A percentile compares a stretch with the other conserved stretches of the same genome.
Conservation (phyloP, 2,888 invertebrate genomes). For the Poecilus cupreus region DNA sequence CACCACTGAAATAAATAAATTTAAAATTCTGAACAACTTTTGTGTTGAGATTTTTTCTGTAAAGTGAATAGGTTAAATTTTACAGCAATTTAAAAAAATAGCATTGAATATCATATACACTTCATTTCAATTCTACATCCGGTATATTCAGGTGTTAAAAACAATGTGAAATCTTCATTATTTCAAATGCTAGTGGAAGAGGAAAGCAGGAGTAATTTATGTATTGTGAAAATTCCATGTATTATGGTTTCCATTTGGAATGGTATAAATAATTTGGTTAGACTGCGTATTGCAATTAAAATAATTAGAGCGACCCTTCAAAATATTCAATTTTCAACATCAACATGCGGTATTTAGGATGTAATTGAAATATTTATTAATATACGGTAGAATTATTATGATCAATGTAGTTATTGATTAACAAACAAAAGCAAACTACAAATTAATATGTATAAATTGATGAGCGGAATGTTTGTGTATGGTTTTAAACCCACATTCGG, state of each 20-base stretch:
- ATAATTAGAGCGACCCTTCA: slow-evolving; percentile 27
- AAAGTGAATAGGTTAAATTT: too few species aligned
- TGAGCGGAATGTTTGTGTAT: not conserved
- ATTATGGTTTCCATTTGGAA: not conserved
- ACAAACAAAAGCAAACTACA: slow-evolving; percentile 5
- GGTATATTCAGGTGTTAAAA: too few species aligned
- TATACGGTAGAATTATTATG: not conserved
- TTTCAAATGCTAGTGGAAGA: too few species aligned
- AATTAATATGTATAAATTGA: slow-evolving; percentile 17
- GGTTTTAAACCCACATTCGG: not conserved
- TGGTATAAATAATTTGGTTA: slow-evolving; percentile 12
- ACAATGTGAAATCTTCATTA: too few species aligned
- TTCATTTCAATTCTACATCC: too few species aligned
- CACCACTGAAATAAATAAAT: too few species aligned
- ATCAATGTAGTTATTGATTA: slow-evolving; percentile 36
- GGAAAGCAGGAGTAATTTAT: too few species aligned
- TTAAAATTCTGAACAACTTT: too few species aligned
- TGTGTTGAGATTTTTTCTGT: too few species aligned
- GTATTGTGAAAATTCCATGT: too few species aligned
- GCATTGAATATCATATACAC: too few species aligned
- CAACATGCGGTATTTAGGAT: not conserved
- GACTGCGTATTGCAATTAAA: slow-evolving; percentile 21
- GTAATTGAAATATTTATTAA: slow-evolving; percentile 10
- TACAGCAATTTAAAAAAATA: too few species aligned
- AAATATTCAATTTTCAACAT: slow-evolving; percentile 29